A percentile compares a stretch with the other conserved stretches of the same genome.
phyloP scores from a whole-genome alignment of 2,797 vertebrate genomes.

The Cacajao melanocephalus region DNA sequence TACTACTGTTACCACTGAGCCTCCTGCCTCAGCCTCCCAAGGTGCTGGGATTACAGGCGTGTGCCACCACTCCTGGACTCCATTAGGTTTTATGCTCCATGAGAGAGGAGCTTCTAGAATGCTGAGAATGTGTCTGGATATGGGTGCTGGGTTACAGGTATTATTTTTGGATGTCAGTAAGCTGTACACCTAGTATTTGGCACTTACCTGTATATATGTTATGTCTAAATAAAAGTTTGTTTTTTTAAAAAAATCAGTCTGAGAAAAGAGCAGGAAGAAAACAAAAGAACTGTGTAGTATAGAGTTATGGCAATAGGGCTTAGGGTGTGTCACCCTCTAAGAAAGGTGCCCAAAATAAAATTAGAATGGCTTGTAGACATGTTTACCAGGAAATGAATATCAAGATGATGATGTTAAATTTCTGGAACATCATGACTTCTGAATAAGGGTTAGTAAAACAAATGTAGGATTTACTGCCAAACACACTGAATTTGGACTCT shows the following conservation, averaged over 20 bases:
- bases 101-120: not conserved
- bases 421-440: not conserved
- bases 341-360: not conserved
- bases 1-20: too few relatives aligned
- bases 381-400: not conserved
- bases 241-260: not conserved
- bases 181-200: not conserved
- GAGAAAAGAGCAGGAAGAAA: not conserved
- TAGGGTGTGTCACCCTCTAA: not conserved
- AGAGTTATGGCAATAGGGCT: too few relatives aligned
- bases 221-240: not conserved
- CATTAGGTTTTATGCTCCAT: not conserved
- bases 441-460: not conserved
- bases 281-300: not conserved
- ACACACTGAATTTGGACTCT: not conserved
- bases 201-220: not conserved
- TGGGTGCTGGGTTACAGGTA: not conserved
- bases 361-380: not conserved
- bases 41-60: too few relatives aligned
- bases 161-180: not conserved
- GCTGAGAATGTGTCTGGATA: not conserved
- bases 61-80: too few relatives aligned
- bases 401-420: not conserved
- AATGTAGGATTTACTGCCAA: not conserved
- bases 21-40: too few relatives aligned